These are phyloP conservation scores for Lineus longissimus DNA, from an alignment of 1,140 invertebrate species.

Conservation along the genomic window DNA sequence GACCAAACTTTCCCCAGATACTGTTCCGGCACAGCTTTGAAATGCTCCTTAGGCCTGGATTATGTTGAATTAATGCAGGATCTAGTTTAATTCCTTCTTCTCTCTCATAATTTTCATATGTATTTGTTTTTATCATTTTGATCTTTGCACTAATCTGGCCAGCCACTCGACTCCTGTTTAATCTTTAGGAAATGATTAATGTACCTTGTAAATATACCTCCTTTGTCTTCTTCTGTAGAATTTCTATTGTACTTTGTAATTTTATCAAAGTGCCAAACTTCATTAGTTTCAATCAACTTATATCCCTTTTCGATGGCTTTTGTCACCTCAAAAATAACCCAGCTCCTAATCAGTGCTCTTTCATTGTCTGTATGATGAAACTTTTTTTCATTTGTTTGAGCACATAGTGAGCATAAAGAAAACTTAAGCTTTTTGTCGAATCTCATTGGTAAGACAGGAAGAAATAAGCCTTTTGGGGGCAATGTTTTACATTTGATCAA, in stretches of 20 bases:
- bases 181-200: conserved; percentile 29
- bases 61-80: not conserved
- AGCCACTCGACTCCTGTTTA: conserved; percentile 30
- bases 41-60: not conserved
- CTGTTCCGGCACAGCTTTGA: not conserved
- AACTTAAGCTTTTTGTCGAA: not conserved
- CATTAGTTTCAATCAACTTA: conserved; percentile 39
- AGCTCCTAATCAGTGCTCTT: conserved; percentile 41
- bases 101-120: not conserved
- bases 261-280: conserved; percentile 42
- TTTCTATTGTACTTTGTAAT: conserved; percentile 20
- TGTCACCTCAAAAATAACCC: conserved; percentile 45
- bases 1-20: not conserved
- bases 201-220: conserved; percentile 22
- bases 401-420: conserved; percentile 21
- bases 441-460: not conserved
- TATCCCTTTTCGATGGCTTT: conserved; percentile 46
- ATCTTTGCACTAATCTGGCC: conserved; percentile 14
- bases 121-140: not conserved
- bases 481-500: conserved; percentile 29
- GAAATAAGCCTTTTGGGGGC: conserved; percentile 1
- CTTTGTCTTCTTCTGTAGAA: no score
- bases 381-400: conserved; percentile 16
- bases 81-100: not conserved
- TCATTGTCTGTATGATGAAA: conserved; percentile 18